A percentile compares a stretch with the other conserved stretches of the same genome.
These are phyloP conservation scores for Podarcis raffonei DNA, from an alignment of 2,113 vertebrate genomes.

Conservation along the genomic window DNA sequence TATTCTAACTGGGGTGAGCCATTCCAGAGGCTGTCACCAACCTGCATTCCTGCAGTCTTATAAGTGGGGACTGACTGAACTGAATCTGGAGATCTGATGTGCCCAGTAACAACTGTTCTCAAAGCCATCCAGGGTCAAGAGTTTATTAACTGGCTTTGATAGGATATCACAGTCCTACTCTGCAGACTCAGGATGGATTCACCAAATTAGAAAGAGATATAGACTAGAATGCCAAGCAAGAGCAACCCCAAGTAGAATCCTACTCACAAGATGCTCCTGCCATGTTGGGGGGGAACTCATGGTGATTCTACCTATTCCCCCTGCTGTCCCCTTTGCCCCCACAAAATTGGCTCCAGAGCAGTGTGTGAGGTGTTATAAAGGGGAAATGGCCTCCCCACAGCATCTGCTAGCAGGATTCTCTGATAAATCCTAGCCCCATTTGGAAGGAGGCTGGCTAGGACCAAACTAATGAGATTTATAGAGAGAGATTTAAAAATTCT, in stretches of 20 bases:
- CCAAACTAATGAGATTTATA: neutral
- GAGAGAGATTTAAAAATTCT: neutral
- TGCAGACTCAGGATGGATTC: neutral
- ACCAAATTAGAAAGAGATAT: neutral
- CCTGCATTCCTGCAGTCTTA: neutral
- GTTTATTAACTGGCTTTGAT: neutral
- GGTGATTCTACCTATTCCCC: neutral
- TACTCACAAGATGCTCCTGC: neutral
- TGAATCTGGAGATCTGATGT: neutral
- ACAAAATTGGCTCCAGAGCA: neutral
- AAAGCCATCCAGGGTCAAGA: neutral
- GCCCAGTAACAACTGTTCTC: neutral
- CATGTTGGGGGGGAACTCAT: neutral
- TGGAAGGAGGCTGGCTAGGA: neutral
- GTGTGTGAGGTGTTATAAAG: neutral
- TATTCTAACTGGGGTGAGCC: neutral
- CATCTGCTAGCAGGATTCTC: neutral
- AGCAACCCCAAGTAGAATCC: neutral
- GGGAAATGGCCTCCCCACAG: neutral
- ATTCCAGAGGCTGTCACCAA: neutral
- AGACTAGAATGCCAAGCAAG: neutral
- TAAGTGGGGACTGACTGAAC: neutral
- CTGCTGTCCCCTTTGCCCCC: neutral
- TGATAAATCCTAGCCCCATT: neutral
- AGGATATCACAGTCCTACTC: neutral